phyloP scores from a whole-genome alignment of 2,113 vertebrate genomes.

The Oreocharis arfaki region DNA sequence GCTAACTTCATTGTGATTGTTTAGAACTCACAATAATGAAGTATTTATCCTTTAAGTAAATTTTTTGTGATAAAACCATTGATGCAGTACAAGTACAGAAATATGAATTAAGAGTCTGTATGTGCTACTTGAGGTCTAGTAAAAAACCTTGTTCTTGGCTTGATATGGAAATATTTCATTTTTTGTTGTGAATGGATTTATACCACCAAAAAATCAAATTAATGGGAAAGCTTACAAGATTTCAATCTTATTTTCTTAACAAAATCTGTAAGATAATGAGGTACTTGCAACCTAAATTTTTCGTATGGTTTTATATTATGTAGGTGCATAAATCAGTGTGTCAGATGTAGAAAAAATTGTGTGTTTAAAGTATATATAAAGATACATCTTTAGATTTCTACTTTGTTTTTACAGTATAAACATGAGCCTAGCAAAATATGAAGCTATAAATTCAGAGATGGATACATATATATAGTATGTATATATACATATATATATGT shows the following conservation, averaged over 20 bases:
- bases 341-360: background rate
- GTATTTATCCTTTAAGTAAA: background rate
- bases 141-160: background rate
- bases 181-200: background rate
- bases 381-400: background rate
- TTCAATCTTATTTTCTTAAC: background rate
- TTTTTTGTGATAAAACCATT: background rate
- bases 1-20: background rate
- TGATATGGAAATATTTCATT: background rate
- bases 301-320: background rate
- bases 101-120: background rate
- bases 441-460: background rate
- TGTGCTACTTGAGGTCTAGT: background rate
- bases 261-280: background rate
- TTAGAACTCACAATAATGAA: background rate
- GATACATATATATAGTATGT: background rate
- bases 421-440: background rate
- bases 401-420: background rate
- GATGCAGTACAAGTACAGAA: background rate
- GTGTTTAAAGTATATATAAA: background rate
- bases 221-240: background rate
- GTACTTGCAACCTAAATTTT: background rate
- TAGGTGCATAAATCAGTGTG: background rate
- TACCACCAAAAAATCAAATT: background rate
- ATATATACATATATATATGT: background rate